A percentile compares a stretch with the other conserved stretches of the same genome.
Conservation (phyloP, 2,113 vertebrate genomes). For the Bos taurus region ARS-UCD2.0 NC_037344.1:47122001-47122500, state of each 20-base stretch:
- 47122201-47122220: neutral
- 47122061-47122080: neutral
- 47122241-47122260: neutral
- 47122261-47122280: no score
- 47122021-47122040: neutral
- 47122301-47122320: no score
- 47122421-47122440: no score
- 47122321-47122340: no score
- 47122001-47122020: neutral
- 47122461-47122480: no score
- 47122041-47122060: neutral
- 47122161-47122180: neutral
- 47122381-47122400: no score
- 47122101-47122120: accelerated
- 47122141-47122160: neutral
- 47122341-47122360: no score
- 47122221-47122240: neutral
- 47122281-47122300: no score
- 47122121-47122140: neutral
- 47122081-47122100: neutral
- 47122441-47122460: no score
- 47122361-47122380: no score
- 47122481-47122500: neutral
- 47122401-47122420: no score
- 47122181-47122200: neutral